phyloP scores from a whole-genome alignment of 2,888 invertebrate genomes.

The Alentia gelatinosa region DNA sequence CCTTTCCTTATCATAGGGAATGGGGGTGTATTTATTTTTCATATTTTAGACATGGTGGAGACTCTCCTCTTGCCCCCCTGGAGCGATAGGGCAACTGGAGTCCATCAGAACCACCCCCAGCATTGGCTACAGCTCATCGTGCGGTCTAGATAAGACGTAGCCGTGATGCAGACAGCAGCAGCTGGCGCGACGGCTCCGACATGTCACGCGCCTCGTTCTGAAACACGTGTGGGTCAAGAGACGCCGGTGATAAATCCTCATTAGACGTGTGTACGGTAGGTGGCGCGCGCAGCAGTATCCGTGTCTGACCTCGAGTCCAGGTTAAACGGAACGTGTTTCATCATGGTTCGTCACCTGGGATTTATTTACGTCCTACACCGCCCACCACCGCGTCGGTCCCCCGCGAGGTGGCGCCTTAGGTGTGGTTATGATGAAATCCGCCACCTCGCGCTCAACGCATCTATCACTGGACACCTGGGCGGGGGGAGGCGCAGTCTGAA shows the following conservation, averaged over 20 bases:
- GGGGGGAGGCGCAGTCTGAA: not conserved
- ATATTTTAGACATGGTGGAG: not conserved
- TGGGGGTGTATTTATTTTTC: conserved; percentile 35
- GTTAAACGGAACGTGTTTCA: conserved; percentile 9
- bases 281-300: not conserved
- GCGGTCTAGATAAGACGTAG: not conserved
- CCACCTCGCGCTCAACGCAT: not conserved
- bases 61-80: not conserved
- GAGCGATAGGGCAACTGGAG: not conserved
- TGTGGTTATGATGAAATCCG: not conserved
- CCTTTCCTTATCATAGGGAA: not conserved
- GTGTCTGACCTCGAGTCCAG: not conserved
- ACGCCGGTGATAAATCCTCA: not conserved
- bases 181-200: not conserved
- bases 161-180: not conserved
- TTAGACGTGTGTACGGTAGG: not conserved
- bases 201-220: not conserved
- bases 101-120: not conserved
- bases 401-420: not conserved
- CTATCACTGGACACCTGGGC: not conserved
- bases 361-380: not conserved
- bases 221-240: not conserved
- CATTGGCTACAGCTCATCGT: not conserved
- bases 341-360: not conserved
- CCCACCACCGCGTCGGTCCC: not conserved